These are phyloP conservation scores for Zosterops hypoxanthus DNA, from an alignment of 2,113 vertebrate genomes.

Conservation along the genomic window DNA sequence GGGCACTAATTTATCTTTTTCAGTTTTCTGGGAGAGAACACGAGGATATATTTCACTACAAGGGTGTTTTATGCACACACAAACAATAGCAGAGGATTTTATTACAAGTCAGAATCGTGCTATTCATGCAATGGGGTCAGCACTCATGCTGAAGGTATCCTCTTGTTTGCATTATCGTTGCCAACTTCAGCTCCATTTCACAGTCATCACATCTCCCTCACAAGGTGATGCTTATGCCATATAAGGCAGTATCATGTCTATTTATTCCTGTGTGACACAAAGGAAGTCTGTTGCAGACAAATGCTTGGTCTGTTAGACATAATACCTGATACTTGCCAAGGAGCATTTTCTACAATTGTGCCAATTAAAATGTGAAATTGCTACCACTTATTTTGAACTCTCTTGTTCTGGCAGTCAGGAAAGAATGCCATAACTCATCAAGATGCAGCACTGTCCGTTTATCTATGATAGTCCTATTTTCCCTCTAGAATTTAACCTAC, in stretches of 20 bases:
- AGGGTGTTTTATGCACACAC: neutral
- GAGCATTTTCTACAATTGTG: slow-evolving; percentile 50
- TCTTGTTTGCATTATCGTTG: neutral
- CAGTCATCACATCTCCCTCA: slow-evolving; percentile 5
- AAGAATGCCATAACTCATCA: slow-evolving; percentile 37
- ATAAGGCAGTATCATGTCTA: slow-evolving; percentile 31
- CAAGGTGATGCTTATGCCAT: slow-evolving; percentile 34
- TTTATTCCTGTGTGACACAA: slow-evolving; percentile 44
- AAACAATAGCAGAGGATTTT: neutral
- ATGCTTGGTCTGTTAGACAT: slow-evolving; percentile 56
- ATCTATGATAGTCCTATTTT: neutral
- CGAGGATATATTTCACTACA: neutral
- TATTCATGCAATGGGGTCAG: neutral
- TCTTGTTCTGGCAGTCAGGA: slow-evolving; percentile 9
- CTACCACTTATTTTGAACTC: slow-evolving; percentile 33
- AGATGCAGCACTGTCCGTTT: neutral
- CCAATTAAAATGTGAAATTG: slow-evolving; percentile 53
- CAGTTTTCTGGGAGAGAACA: neutral
- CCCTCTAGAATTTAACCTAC: slow-evolving; percentile 32
- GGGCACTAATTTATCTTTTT: neutral
- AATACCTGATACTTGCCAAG: slow-evolving; percentile 63
- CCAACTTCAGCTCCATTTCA: slow-evolving; percentile 18
- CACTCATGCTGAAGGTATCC: neutral
- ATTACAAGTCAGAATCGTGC: neutral
- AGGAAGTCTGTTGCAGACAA: slow-evolving; percentile 49